These are phyloP conservation scores for Drosophila arawakana DNA, from an alignment of 1,140 invertebrate species.

Conservation along the genomic window DNA sequence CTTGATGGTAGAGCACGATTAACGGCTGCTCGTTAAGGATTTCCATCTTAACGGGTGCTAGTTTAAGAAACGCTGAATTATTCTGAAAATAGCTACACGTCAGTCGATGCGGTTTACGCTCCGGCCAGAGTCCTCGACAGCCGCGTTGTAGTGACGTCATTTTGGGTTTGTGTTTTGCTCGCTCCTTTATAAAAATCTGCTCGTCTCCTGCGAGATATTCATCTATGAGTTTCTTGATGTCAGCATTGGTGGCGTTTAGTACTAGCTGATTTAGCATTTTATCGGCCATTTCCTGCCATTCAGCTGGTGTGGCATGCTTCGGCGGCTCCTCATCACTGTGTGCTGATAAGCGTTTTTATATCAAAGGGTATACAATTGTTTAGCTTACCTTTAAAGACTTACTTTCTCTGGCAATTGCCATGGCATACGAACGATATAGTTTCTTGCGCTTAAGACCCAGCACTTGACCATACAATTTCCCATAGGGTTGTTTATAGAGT, in stretches of 20 bases:
- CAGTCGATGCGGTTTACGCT: constrained; percentile 6
- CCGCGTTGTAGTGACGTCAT: constrained; percentile 26
- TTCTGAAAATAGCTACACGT: constrained; percentile 32
- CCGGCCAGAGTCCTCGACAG: constrained; percentile 49
- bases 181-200: constrained; percentile 37
- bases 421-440: constrained; percentile 44
- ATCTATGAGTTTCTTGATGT: constrained; percentile 38
- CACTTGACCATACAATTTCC: constrained; percentile 31
- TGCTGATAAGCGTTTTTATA: not conserved
- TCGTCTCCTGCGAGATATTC: constrained; percentile 49
- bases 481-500: constrained; percentile 23
- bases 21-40: constrained; percentile 27
- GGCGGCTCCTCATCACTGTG: not conserved
- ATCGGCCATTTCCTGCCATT: constrained; percentile 8
- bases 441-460: constrained; percentile 34
- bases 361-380: not conserved
- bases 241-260: constrained; percentile 10
- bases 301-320: too few species aligned
- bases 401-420: constrained; percentile 44
- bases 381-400: not conserved
- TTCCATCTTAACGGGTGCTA: constrained; percentile 57
- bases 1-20: constrained; percentile 44
- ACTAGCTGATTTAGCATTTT: constrained; percentile 17
- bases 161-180: constrained; percentile 24
- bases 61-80: constrained; percentile 19